These are phyloP conservation scores for Microcebus jonahi DNA, from an alignment of 2,113 vertebrate genomes.

Conservation along the genomic window DNA sequence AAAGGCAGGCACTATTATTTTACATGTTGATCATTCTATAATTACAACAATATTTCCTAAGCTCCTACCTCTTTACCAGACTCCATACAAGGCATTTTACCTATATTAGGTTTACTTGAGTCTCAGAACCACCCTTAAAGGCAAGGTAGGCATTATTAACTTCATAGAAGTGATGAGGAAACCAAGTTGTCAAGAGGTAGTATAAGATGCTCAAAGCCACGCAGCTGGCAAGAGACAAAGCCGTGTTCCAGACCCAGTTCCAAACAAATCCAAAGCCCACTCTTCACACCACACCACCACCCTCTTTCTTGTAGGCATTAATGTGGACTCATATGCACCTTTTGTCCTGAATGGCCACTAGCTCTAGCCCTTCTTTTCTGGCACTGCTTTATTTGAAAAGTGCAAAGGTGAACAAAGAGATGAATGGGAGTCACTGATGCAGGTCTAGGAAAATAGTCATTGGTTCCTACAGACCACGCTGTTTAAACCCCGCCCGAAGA, in stretches of 20 bases:
- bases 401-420: not conserved
- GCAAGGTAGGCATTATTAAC: not conserved
- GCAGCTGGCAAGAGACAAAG: not conserved
- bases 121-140: not conserved
- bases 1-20: not conserved
- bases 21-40: not conserved
- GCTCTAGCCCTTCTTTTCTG: not conserved
- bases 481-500: not conserved
- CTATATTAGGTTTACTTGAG: not conserved
- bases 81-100: not conserved
- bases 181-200: not conserved
- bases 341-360: not conserved
- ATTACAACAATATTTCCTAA: not conserved
- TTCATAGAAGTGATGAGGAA: not conserved
- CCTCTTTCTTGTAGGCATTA: not conserved
- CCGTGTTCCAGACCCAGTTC: not conserved
- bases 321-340: not conserved
- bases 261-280: not conserved
- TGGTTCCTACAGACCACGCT: not conserved
- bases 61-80: not conserved
- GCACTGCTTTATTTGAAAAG: not conserved
- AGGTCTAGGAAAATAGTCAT: not conserved
- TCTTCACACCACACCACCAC: not conserved
- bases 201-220: not conserved
- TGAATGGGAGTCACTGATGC: not conserved